phyloP scores from a whole-genome alignment of 2,888 invertebrate species.

The Synergus itoensis region DNA sequence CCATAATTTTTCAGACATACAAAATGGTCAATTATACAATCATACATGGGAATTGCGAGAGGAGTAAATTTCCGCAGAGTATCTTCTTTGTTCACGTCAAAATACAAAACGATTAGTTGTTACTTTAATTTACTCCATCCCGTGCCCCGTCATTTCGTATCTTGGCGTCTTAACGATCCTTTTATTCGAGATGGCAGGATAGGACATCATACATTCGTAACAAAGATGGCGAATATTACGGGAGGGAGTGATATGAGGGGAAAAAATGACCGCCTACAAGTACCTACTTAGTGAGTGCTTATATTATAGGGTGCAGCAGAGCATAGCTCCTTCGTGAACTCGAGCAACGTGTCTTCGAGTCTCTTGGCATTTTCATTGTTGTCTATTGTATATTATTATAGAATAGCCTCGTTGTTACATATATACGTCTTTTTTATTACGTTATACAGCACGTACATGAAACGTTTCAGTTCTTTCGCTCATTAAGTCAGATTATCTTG shows the following conservation, averaged over 20 bases:
- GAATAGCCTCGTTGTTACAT: slow-evolving; percentile 41
- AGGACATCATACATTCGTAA: slow-evolving; percentile 15
- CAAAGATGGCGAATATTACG: slow-evolving; percentile 48
- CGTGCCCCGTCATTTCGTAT: slow-evolving; percentile 9
- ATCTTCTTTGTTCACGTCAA: slow-evolving; percentile 20
- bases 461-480: not conserved
- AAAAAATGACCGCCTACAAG: slow-evolving; percentile 70
- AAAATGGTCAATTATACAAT: slow-evolving; percentile 28
- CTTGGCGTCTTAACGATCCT: slow-evolving; percentile 31
- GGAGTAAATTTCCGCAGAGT: not conserved
- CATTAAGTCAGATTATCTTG: not conserved
- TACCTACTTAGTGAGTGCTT: slow-evolving; percentile 73
- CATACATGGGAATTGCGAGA: slow-evolving; percentile 16
- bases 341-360: slow-evolving; percentile 50
- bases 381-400: slow-evolving; percentile 18
- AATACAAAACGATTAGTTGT: slow-evolving; percentile 36
- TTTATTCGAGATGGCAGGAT: not conserved
- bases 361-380: slow-evolving; percentile 50
- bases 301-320: slow-evolving; percentile 70
- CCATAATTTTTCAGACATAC: not conserved
- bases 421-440: not conserved
- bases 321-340: slow-evolving; percentile 71
- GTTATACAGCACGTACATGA: not conserved
- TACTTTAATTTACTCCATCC: slow-evolving; percentile 23
- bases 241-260: slow-evolving; percentile 49